Evolutionary conservation across 2,888 invertebrate species (phyloP).

Genomic region (Patella ulyssiponensis): DNA sequence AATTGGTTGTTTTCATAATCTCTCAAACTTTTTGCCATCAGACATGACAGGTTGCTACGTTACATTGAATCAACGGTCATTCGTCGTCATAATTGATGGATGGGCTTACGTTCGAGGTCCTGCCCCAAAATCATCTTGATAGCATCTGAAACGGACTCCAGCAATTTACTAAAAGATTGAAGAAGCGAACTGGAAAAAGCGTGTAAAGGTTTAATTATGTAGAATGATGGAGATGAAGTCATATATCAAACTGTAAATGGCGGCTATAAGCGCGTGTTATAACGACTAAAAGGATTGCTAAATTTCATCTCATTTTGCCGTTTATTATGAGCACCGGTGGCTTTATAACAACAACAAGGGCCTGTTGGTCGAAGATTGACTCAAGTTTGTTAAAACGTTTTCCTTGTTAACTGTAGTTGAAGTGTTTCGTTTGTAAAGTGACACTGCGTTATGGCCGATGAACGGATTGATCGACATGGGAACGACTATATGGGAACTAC

Average conservation of each 20-base stretch:
- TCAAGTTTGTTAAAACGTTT: conserved; percentile 9
- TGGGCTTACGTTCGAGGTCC: neutral
- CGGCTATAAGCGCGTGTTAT: neutral
- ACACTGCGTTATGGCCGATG: neutral
- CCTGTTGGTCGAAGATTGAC: no score
- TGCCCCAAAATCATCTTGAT: neutral
- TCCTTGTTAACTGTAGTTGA: neutral
- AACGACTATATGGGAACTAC: no score
- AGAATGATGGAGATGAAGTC: neutral
- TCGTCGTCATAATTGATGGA: neutral
- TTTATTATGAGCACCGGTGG: neutral
- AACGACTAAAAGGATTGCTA: neutral
- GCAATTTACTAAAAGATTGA: conserved; percentile 8
- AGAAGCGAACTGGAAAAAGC: conserved; percentile 2
- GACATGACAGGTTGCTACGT: no score
- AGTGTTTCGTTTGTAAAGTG: conserved; percentile 3
- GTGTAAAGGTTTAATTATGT: neutral
- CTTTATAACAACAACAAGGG: neutral
- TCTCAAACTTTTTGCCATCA: no score
- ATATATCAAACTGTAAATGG: neutral
- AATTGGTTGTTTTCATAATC: no score
- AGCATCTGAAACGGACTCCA: neutral
- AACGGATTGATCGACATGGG: no score
- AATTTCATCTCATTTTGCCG: neutral
- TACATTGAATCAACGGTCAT: no score